A percentile compares a stretch with the other conserved stretches of the same genome.
These are phyloP conservation scores for Lagopus muta DNA, from an alignment of 2,113 vertebrate species.

Conservation along the genomic window DNA sequence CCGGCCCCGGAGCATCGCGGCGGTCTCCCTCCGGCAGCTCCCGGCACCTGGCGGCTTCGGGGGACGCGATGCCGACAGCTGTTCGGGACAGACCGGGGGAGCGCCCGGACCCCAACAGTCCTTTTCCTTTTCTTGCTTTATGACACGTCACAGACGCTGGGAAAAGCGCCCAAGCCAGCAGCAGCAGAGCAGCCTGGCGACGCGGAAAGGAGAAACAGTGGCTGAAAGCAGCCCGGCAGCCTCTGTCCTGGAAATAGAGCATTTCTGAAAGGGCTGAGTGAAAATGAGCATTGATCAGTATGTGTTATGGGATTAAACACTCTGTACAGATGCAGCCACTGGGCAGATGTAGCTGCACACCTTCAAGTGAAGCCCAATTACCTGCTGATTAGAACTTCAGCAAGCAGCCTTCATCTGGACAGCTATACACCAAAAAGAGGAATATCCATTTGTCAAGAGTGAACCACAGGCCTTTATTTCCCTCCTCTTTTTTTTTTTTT, in stretches of 20 bases:
- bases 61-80: not conserved
- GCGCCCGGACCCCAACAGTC: not conserved
- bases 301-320: not conserved
- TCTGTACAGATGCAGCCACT: not conserved
- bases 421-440: slow-evolving; percentile 29
- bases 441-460: slow-evolving; percentile 61
- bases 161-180: not conserved
- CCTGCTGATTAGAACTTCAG: slow-evolving; percentile 66
- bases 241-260: not conserved
- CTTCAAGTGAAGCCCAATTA: slow-evolving; percentile 58
- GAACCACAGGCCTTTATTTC: not conserved
- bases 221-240: not conserved
- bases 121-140: not conserved
- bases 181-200: not conserved
- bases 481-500: not conserved
- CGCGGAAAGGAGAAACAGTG: not conserved
- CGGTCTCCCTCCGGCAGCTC: not conserved
- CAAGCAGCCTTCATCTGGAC: slow-evolving; percentile 63
- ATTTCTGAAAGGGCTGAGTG: not conserved
- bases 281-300: not conserved
- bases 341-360: slow-evolving; percentile 30
- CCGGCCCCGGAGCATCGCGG: not conserved
- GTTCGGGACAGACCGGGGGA: not conserved
- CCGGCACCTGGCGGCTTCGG: not conserved
- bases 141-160: not conserved